Evolutionary conservation across 2,113 vertebrate genomes (phyloP).

Genomic region (Lagopus leucura): DNA sequence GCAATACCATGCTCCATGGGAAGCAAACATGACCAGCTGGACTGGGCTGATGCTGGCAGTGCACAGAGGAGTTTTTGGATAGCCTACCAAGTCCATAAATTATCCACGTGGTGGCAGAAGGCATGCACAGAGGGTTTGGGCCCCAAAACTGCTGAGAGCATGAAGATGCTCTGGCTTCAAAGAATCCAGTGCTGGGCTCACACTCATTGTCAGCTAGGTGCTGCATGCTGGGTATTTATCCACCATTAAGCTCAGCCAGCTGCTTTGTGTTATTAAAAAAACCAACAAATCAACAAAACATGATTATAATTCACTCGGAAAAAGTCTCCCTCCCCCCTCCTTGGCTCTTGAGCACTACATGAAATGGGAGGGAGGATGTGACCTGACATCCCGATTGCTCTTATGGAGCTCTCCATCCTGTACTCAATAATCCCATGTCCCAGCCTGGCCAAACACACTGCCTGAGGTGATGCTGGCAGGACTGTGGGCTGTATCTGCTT

Average conservation of each 20-base stretch:
- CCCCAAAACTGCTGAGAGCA: background rate
- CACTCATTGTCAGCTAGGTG: background rate
- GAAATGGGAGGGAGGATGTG: background rate
- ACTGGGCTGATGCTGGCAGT: background rate
- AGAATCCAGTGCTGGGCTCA: background rate
- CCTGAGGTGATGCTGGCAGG: background rate
- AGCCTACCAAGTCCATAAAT: background rate
- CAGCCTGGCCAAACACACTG: background rate
- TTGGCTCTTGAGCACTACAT: background rate
- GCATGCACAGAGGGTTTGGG: background rate
- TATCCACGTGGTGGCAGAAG: background rate
- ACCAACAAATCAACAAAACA: background rate
- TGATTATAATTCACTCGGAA: background rate
- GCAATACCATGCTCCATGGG: background rate
- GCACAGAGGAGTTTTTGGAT: background rate
- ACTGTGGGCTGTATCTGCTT: rapidly evolving
- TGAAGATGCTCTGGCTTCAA: background rate
- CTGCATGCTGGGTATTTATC: background rate
- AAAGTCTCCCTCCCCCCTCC: background rate
- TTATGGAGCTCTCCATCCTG: background rate
- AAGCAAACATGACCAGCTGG: background rate
- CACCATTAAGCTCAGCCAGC: background rate
- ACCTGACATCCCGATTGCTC: background rate
- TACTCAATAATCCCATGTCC: rapidly evolving
- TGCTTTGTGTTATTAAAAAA: background rate